Evolutionary conservation across 1,140 invertebrate species (phyloP), one percentile per base, ranked within the genome.

Genomic region (Zophobas atratus): DNA sequence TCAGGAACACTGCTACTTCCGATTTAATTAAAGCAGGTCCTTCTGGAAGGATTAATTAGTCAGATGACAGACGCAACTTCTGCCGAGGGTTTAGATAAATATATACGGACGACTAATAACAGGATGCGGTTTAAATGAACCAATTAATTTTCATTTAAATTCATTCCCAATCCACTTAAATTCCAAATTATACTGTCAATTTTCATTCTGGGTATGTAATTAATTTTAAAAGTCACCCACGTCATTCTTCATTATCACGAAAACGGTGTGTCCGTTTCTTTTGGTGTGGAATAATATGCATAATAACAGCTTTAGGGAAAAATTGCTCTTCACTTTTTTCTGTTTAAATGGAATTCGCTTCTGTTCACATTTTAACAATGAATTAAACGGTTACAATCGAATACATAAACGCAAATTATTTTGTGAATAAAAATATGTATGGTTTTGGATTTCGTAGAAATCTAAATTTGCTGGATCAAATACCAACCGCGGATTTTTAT

Each of bases 71-170:
- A 79, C 78, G 81, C 79, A 79, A 79, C 81, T 77, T 81, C 72
- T 74, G 74, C 49, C 51, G 75, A 74, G 78, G 80, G 70, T 81
- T 75, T 81, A 79, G 77, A 83, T 81, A 82, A 81, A 82, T 83
- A 82, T 83, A 74, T 78, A 81, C 80, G 48, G 73, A 81, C 67
- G 72, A 78, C 76, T 83, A 83, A 80, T 81, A 83, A 84, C 80
- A 80, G 81, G 82, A 84, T 82, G 80, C 80, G 70, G 72, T 77
- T 78, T 78, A 81, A 82, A 85, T 81, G 80, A 80, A 78, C 81
- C 82, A 84, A 84, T 84, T 83, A 83, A 83, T 84, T 80, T 80
- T 83, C 80, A 82, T 84, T 81, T 81, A 82, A 81, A 82, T 83
- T 81, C 77, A 60, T 80, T 81, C 78, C 73, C 79, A 72, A 81